Base-by-base conservation (phyloP, 1,140 invertebrate species). In the Platyscapa corneri region DNA sequence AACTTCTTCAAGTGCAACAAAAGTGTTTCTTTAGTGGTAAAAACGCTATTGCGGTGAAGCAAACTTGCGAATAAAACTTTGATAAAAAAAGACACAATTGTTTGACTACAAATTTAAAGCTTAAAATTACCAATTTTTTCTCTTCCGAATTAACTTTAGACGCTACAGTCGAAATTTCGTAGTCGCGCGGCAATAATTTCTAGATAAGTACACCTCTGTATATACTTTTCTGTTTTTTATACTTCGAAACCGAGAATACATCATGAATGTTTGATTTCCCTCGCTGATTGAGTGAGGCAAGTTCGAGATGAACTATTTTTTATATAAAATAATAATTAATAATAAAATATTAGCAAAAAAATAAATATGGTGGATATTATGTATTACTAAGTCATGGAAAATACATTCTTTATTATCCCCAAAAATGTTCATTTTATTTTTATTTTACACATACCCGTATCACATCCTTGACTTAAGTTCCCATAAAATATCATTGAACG, bases 301-400 rank as follows among this genome's bases (percentile, higher is more conserved):
- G 32, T 42, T 82, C 39, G 70, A 82, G 23, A 84, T 84, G 76
- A 85, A 87, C 79, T 87, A 85, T 85, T 87, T 87, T 87, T 87
- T 87, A 87, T 83, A 80, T 65, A 82, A 81, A 84, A 87, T 20
- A 30, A 78, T 60, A 65, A 74, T 42, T 30, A 72, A 34, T 79
- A 14, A 83, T 23, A 80, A 75, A 80, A 70, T 67, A 34, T 42
- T 60, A 78, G 34, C 18, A 82, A 83, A 76, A 27, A n/a, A 75
- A 67, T 64, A 86, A 60, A 67, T 85, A 70, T 81, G 76, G 76
- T 83, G 81, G 76, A 85, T 88, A 78, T 83, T 76, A 82, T 88
- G 82, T 86, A 60, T 82, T 87, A 84, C 83, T 82, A 86, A 87
- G 80, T 87, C 82, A 87, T 88, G 53, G 81, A 86, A 89, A 87